Evolutionary conservation across 2,888 invertebrate genomes (phyloP), one percentile per base, ranked within the genome.

Genomic region (Drosophila neonasuta): DNA sequence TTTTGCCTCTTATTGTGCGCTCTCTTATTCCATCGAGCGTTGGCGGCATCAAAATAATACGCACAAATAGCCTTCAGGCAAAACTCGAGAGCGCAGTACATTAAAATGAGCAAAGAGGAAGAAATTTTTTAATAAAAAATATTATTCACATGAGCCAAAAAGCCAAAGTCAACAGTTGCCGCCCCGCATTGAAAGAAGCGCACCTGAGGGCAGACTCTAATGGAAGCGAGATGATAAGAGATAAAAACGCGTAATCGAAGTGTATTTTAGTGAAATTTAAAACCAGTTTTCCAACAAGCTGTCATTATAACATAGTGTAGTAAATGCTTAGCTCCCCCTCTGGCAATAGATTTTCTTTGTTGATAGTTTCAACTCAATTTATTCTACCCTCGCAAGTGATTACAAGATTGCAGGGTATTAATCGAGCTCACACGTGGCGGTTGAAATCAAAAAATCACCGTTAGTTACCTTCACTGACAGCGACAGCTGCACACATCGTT

Each of bases 1-100:
- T 60, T 51, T 51, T 7, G 17, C 20, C 44, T 20, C n/a, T 17
- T 48, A 55, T 59, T 50, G 58, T 59, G 39, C 63, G 24, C 24
- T 24, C 24, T 68, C 60, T 61, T 49, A 56, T 62, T 41, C 61
- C 61, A 61, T n/a, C n/a, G n/a, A 60, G 15, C 70, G 48, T 13
- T 60, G 48, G 10, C 36, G 29, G 56, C 63, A 67, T 57, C 52
- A 44, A 72, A 71, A 74, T 68, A 77, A 77, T 49, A 63, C 58
- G 41, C 59, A 58, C 71, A 75, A 77, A 75, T 65, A 80, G 63
- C 74, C 81, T 63, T 15, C 55, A 52, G 64, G 79, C 80, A 71
- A 63, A 44, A 41, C 20, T 13, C 34, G 52, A 39, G 49, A 50
- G 20, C 48, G 34, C 34, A 50, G 50, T 48, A 64, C 68, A 80